Evolutionary conservation across 2,113 vertebrate species (phyloP).

Genomic region (Chaenogobius annularis): DNA sequence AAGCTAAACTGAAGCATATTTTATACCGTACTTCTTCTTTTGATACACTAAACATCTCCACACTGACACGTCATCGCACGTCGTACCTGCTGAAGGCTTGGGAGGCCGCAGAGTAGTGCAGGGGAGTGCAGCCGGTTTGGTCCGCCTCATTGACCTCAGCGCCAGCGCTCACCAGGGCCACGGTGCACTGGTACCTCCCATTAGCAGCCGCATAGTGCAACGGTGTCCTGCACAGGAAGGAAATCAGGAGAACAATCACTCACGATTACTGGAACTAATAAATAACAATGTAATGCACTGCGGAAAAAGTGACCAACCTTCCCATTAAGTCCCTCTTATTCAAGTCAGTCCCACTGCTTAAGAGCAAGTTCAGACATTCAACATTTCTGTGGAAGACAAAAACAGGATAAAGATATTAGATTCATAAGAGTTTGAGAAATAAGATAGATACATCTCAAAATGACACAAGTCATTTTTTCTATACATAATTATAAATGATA

Average conservation of each 20-base stretch:
- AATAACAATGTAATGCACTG: neutral
- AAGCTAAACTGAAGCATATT: neutral
- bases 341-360: slow-evolving; percentile 94
- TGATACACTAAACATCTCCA: no score
- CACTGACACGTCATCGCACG: no score
- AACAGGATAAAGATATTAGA: neutral
- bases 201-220: slow-evolving; percentile 97
- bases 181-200: slow-evolving; percentile 93
- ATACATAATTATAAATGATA: no score
- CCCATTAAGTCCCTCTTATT: slow-evolving; percentile 93
- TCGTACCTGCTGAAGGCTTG: slow-evolving; percentile 90
- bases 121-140: slow-evolving; percentile 89
- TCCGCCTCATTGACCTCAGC: slow-evolving; percentile 89
- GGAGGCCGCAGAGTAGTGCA: slow-evolving; percentile 94
- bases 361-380: slow-evolving; percentile 98
- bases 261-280: neutral
- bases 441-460: no score
- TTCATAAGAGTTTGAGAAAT: no score
- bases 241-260: neutral
- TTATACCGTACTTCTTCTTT: neutral
- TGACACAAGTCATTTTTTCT: no score
- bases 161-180: slow-evolving; percentile 90
- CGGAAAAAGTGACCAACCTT: slow-evolving; percentile 75
- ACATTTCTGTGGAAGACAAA: slow-evolving; percentile 81
- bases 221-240: slow-evolving; percentile 79